A percentile compares a stretch with the other conserved stretches of the same genome.
phyloP scores from a whole-genome alignment of 2,888 invertebrate genomes.

The Tinea semifulvella region DNA sequence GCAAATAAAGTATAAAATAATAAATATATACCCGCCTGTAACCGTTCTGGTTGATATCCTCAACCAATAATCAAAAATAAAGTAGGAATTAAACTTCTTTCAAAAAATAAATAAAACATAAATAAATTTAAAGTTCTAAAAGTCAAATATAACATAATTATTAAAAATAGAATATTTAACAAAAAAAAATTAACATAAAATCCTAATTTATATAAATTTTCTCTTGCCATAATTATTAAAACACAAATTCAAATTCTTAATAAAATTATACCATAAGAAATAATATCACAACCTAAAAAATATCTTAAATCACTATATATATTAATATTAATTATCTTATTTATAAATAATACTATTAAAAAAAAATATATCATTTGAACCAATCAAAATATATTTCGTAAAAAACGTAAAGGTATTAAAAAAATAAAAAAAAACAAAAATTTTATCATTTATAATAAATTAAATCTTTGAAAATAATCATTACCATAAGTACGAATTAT shows the following conservation, averaged over 20 bases:
- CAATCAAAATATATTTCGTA: conserved; percentile 59
- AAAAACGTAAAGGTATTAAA: conserved; percentile 61
- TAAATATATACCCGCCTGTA: conserved; percentile 72
- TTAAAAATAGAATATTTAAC: conserved; percentile 58
- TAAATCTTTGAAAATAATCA: conserved; percentile 71
- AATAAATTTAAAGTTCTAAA: conserved; percentile 69
- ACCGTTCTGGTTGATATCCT: conserved; percentile 74
- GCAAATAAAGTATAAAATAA: conserved; percentile 76
- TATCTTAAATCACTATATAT: conserved; percentile 46
- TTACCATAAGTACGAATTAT: conserved; percentile 70
- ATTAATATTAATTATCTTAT: conserved; percentile 36
- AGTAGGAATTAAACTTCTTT: conserved; percentile 71
- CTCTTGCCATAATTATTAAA: conserved; percentile 68
- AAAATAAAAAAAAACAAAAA: conserved; percentile 54
- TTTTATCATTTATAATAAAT: conserved; percentile 67
- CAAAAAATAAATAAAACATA: conserved; percentile 78
- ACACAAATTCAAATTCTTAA: conserved; percentile 69
- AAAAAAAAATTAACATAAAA: conserved; percentile 61
- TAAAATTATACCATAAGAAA: conserved; percentile 64
- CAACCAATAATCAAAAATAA: conserved; percentile 74
- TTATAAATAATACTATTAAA: conserved; percentile 55
- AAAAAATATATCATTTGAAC: conserved; percentile 60
- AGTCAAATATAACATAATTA: conserved; percentile 63
- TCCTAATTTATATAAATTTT: conserved; percentile 45
- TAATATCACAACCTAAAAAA: conserved; percentile 55